Percentiles rank a stretch among this genome's conserved stretches.
Evolutionary conservation across 2,113 vertebrate genomes (phyloP).

Genomic region (Dissostichus mawsoni): DNA sequence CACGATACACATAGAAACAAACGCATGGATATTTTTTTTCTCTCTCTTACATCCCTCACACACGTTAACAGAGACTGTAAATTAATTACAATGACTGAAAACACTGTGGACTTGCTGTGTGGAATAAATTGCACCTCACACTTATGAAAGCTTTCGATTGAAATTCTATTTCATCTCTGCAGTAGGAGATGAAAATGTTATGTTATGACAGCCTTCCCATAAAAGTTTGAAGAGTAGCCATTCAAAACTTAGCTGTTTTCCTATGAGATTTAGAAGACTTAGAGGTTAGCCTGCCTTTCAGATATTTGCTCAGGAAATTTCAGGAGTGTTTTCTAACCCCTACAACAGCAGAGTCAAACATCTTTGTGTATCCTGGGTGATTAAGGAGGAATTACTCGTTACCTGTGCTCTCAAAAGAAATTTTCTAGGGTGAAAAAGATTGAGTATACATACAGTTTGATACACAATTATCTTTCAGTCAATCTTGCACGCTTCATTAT

Average conservation of each 20-base stretch:
- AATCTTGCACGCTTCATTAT: slow-evolving; percentile 50
- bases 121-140: slow-evolving; percentile 41
- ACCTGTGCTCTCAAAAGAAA: slow-evolving; percentile 60
- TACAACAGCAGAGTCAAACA: slow-evolving; percentile 40
- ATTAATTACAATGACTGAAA: slow-evolving; percentile 25
- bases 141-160: slow-evolving; percentile 15
- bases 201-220: slow-evolving; percentile 34
- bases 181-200: slow-evolving; percentile 23
- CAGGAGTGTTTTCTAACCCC: slow-evolving; percentile 50
- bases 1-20: slow-evolving; percentile 34
- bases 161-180: slow-evolving; percentile 41
- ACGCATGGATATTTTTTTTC: slow-evolving; percentile 30
- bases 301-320: slow-evolving; percentile 47
- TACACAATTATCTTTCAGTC: slow-evolving; percentile 52
- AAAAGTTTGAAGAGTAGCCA: slow-evolving; percentile 40
- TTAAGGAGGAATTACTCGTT: slow-evolving; percentile 59
- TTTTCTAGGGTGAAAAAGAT: slow-evolving; percentile 56
- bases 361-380: slow-evolving; percentile 57
- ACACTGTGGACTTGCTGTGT: slow-evolving; percentile 26
- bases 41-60: slow-evolving; percentile 10
- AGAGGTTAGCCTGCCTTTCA: slow-evolving; percentile 56
- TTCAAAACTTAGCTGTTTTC: slow-evolving; percentile 43
- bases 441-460: slow-evolving; percentile 56
- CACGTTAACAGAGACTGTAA: slow-evolving; percentile 30
- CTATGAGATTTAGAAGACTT: slow-evolving; percentile 30